Conservation (phyloP, 2,797 vertebrate genomes). For the Siniperca undulata region DNA sequence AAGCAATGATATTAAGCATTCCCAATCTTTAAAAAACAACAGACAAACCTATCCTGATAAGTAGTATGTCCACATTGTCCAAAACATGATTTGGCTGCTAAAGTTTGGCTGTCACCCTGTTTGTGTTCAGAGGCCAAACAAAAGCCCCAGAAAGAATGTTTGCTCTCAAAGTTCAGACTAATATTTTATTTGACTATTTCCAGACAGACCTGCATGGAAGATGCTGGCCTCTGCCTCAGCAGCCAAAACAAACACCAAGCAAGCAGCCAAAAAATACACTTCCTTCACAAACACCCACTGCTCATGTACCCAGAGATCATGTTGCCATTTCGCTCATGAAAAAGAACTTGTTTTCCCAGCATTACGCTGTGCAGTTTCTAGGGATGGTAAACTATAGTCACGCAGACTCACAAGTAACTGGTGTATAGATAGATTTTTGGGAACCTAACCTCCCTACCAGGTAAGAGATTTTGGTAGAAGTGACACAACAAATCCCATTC, state of each 20-base stretch:
- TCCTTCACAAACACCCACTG: constrained; percentile 16
- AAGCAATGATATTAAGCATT: background rate
- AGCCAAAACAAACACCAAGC: constrained; percentile 51
- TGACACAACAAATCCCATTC: background rate
- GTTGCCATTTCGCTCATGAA: background rate
- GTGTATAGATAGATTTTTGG: background rate
- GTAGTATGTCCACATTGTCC: constrained; percentile 4
- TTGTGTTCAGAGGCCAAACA: constrained; percentile 48
- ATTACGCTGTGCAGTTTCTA: background rate
- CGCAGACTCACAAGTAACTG: background rate
- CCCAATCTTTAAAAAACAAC: background rate
- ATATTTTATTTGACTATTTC: constrained; percentile 62
- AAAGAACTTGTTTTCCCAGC: background rate
- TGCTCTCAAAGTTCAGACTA: constrained; percentile 76
- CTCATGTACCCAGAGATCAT: constrained; percentile 1
- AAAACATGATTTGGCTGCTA: constrained; percentile 9
- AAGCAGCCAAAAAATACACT: constrained; percentile 47
- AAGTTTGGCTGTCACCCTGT: constrained; percentile 22
- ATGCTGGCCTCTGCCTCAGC: constrained; percentile 29
- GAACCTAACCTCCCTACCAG: background rate
- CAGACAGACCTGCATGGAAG: constrained; percentile 39
- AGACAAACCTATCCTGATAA: background rate
- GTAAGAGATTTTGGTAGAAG: background rate
- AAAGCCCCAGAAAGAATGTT: constrained; percentile 52
- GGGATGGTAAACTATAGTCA: background rate